These are phyloP conservation scores for Eumacrocentrus americanus DNA, from an alignment of 2,888 invertebrate species.

Conservation along the genomic window DNA sequence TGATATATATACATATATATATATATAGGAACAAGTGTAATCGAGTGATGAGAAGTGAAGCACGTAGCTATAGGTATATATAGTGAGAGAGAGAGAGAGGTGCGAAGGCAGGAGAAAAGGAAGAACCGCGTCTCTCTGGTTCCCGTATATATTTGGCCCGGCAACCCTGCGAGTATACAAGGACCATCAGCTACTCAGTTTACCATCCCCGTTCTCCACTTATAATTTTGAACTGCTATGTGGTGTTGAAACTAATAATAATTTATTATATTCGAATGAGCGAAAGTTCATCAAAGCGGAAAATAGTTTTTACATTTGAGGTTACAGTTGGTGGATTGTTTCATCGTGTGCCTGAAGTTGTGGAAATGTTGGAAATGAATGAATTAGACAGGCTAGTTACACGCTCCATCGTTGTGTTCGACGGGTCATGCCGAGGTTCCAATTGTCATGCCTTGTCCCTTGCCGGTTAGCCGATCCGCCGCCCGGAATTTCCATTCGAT, in stretches of 20 bases:
- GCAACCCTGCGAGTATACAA: neutral
- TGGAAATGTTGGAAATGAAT: neutral
- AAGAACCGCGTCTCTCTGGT: neutral
- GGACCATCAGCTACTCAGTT: neutral
- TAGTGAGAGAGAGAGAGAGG: neutral
- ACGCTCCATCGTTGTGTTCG: conserved; percentile 7
- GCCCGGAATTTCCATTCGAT: conserved; percentile 36
- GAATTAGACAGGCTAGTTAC: conserved; percentile 19
- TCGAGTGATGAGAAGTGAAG: conserved; percentile 10
- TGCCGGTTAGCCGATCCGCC: conserved; percentile 12
- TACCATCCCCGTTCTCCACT: neutral
- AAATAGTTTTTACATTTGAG: too few relatives aligned
- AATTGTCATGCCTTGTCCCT: conserved; percentile 14
- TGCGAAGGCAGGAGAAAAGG: neutral
- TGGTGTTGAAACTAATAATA: too few relatives aligned
- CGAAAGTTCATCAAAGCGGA: too few relatives aligned
- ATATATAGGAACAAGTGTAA: neutral
- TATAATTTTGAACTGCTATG: too few relatives aligned
- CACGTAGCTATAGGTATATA: neutral
- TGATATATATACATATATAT: too few relatives aligned
- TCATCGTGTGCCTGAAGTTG: neutral
- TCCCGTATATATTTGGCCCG: neutral
- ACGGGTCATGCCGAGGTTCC: conserved; percentile 2
- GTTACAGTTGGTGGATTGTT: neutral
- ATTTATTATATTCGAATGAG: too few relatives aligned